phyloP scores from a whole-genome alignment of 2,113 vertebrate species.

The Nanorana parkeri region DNA sequence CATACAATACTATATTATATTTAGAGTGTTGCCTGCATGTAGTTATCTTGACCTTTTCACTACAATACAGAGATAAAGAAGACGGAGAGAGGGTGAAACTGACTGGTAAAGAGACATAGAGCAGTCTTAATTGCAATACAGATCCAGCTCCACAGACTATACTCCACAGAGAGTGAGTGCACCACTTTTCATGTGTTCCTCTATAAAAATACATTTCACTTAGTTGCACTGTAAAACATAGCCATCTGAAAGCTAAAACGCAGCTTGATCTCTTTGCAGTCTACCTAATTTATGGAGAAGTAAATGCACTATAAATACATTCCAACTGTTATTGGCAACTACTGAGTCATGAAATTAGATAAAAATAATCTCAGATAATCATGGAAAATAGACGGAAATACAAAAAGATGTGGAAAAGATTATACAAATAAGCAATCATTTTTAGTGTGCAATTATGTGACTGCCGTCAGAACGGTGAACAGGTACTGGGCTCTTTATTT shows the following conservation, averaged over 20 bases:
- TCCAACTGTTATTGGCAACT: slow-evolving; percentile 43
- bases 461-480: neutral
- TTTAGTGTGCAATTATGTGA: slow-evolving; percentile 28
- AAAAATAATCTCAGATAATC: slow-evolving; percentile 35
- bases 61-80: no score
- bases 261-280: slow-evolving; percentile 50
- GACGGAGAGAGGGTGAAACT: no score
- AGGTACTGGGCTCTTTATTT: neutral
- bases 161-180: neutral
- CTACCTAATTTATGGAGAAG: slow-evolving; percentile 49
- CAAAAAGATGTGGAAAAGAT: slow-evolving; percentile 3
- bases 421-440: slow-evolving; percentile 13
- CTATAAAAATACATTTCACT: slow-evolving; percentile 41
- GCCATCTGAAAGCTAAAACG: slow-evolving; percentile 35
- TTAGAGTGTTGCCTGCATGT: no score
- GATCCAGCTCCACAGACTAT: no score
- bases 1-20: no score
- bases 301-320: slow-evolving; percentile 50
- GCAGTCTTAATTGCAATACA: no score
- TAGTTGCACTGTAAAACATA: slow-evolving; percentile 21
- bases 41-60: no score
- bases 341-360: slow-evolving; percentile 47
- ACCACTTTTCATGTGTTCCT: slow-evolving; percentile 4
- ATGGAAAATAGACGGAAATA: slow-evolving; percentile 10
- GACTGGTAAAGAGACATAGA: no score